These are phyloP conservation scores for Ceratosolen fusciceps DNA, from an alignment of 1,140 invertebrate genomes.

Conservation along the genomic window DNA sequence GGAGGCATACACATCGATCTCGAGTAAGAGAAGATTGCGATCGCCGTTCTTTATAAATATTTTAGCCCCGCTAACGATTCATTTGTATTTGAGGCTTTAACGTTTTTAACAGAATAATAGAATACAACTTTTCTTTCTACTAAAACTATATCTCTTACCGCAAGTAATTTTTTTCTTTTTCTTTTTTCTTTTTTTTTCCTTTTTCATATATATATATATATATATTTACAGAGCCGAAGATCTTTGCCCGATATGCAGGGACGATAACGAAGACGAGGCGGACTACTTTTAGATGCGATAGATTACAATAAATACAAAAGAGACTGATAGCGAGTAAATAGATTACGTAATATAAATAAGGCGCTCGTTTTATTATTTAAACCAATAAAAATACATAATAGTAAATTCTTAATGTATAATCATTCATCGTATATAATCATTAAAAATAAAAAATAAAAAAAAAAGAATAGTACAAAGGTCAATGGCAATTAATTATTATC, in stretches of 20 bases:
- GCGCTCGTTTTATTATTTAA: constrained; percentile 42
- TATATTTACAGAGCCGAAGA: background rate
- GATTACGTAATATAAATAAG: constrained; percentile 34
- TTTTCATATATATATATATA: too few species aligned
- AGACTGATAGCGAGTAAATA: constrained; percentile 5
- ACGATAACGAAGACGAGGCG: constrained; percentile 21
- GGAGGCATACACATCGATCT: background rate
- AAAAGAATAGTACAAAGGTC: constrained; percentile 25
- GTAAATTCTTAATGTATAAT: constrained; percentile 28
- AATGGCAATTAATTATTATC: constrained; percentile 34
- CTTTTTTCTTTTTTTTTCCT: too few species aligned
- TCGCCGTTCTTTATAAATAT: background rate
- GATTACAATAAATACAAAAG: constrained; percentile 1
- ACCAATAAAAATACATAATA: constrained; percentile 40
- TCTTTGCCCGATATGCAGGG: constrained; percentile 30
- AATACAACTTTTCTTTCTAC: too few species aligned
- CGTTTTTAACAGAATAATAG: too few species aligned
- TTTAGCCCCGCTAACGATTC: background rate
- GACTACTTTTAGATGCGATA: too few species aligned
- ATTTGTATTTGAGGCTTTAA: background rate
- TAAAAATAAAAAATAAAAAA: too few species aligned
- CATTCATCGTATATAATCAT: constrained; percentile 32
- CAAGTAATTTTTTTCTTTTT: too few species aligned
- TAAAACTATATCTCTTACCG: too few species aligned
- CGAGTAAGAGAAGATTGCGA: background rate